Base-by-base conservation (phyloP, 1,140 invertebrate species). In the Diorhabda carinulata region DNA sequence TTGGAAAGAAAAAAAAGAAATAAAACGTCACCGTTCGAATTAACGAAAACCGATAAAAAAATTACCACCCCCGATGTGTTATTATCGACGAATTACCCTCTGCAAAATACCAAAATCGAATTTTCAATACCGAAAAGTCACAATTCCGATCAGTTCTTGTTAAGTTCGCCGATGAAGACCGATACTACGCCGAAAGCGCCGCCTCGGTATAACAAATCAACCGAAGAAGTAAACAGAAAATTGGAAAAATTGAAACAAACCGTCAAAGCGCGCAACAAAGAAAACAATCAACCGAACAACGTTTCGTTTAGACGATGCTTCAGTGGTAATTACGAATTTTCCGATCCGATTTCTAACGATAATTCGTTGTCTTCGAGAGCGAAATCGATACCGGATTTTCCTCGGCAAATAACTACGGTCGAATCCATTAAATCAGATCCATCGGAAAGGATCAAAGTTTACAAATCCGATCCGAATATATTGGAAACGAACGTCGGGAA, bases 201-300 rank as follows among this genome's bases (percentile, higher is more conserved):
- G 25, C 73, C 73, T 4, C 52, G 73, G 60, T 69, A 70, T 41
- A 67, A 74, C 44, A 67, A 69, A 43, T 68, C 64, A 41, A 64
- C 58, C 42, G 59, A 84, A n/a, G 83, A 85, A 69, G 81, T 85
- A 2, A 82, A 81, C 7, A 77, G 76, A 62, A 83, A 84, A 1
- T 83, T 85, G 3, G 87, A 89, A 64, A 86, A 89, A 76, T 82
- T 88, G 25, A 86, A 88, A 56, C 84, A 88, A 73, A 88, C 89
- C 73, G 90, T 90, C 0, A 80, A 90, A 60, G 87, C 88, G 43
- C 81, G 90, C 47, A 84, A 87, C 25, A 5, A 43, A 56, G 63
- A 25, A 4, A 52, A 52, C n/a, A n/a, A 52, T 8, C 47, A 52
- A 52, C n/a, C n/a, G 4, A n/a, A 8, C n/a, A 6, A 52, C n/a